phyloP scores from a whole-genome alignment of 2,888 invertebrate species.

The Herminia tarsipennalis region DNA sequence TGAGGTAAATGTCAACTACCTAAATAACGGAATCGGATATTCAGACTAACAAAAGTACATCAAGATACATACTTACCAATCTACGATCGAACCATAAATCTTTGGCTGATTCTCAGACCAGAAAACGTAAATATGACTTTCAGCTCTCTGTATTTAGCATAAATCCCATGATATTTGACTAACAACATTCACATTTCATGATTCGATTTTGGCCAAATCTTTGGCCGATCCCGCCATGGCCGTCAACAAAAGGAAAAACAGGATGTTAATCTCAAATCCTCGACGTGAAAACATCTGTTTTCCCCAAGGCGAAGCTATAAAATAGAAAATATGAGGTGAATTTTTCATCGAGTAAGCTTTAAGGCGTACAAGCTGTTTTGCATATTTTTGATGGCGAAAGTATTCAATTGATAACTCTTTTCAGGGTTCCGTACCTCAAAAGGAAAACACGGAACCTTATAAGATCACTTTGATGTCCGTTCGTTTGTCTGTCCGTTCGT shows the following conservation, averaged over 20 bases:
- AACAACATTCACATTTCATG: slow-evolving; percentile 29
- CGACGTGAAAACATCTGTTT: slow-evolving; percentile 41
- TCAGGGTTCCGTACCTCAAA: no score
- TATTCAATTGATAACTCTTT: slow-evolving; percentile 8
- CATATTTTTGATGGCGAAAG: slow-evolving; percentile 39
- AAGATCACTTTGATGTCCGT: no score
- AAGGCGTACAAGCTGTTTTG: slow-evolving; percentile 39
- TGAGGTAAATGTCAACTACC: no score
- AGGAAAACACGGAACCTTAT: no score
- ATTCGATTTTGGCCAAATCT: slow-evolving; percentile 34
- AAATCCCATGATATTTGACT: slow-evolving; percentile 27
- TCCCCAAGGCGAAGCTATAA: slow-evolving; percentile 25
- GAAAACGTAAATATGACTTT: no score
- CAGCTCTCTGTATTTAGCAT: no score
- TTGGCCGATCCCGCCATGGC: slow-evolving; percentile 21
- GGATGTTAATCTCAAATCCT: slow-evolving; percentile 50
- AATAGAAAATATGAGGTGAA: slow-evolving; percentile 38
- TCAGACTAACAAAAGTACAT: no score
- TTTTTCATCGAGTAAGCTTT: slow-evolving; percentile 32
- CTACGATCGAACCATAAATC: no score
- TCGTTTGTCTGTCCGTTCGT: no score
- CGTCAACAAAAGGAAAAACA: slow-evolving; percentile 44
- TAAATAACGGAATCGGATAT: no score
- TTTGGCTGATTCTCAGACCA: no score
- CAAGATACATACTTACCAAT: no score